Conservation (phyloP, 2,888 invertebrate genomes). For the Standfussiana lucernea region DNA sequence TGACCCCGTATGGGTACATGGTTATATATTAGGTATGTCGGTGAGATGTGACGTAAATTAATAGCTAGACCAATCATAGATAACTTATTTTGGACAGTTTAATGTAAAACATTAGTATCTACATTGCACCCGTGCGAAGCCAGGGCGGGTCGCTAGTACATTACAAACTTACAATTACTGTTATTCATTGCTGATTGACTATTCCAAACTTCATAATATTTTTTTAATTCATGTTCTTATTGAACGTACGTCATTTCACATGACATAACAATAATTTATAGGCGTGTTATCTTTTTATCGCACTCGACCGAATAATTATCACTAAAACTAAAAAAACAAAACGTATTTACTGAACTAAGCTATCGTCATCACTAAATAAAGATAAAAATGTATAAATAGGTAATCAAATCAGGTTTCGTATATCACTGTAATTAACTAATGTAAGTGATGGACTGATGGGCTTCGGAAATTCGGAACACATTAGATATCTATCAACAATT, state of each 20-base stretch:
- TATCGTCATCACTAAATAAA: constrained; percentile 8
- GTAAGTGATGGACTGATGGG: constrained; percentile 1
- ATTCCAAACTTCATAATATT: background rate
- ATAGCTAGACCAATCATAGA: background rate
- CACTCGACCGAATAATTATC: constrained; percentile 32
- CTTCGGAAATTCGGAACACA: background rate
- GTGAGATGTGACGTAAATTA: background rate
- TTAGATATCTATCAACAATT: background rate
- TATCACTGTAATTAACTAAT: constrained; percentile 20
- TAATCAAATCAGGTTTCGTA: constrained; percentile 10
- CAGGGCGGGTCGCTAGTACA: too few relatives aligned
- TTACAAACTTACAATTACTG: too few relatives aligned
- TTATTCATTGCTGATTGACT: background rate
- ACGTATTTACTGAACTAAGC: constrained; percentile 10
- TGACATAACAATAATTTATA: constrained; percentile 28
- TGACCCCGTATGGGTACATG: too few relatives aligned
- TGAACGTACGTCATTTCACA: constrained; percentile 19
- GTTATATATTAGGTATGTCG: background rate
- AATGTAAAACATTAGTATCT: too few relatives aligned
- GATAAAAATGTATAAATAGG: constrained; percentile 29
- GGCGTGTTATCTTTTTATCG: constrained; percentile 22
- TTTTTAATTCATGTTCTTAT: constrained; percentile 12
- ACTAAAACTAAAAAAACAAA: constrained; percentile 23
- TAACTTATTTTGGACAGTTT: background rate
- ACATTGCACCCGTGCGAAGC: too few relatives aligned